Percentiles rank a stretch among this genome's conserved stretches.
Conservation (phyloP, 2,888 invertebrate genomes). For the Entomobrya multifasciata region DNA sequence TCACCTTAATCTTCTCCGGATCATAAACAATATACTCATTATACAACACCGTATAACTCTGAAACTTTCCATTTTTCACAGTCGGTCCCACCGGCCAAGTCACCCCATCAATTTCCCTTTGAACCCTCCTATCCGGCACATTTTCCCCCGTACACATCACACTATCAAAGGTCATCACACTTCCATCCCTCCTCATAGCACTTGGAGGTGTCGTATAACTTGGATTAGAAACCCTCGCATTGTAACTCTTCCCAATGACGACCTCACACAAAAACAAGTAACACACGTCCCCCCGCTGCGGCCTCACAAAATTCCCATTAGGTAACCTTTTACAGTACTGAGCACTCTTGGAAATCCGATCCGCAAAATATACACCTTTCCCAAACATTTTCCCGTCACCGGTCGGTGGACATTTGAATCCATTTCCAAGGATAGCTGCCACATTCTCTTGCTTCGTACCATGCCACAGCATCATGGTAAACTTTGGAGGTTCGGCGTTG, state of each 20-base stretch:
- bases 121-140: too few species aligned
- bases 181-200: background rate
- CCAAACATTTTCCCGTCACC: conserved; percentile 7
- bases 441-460: background rate
- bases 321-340: background rate
- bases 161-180: too few species aligned
- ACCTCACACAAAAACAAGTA: conserved; percentile 68
- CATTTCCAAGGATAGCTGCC: background rate
- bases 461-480: background rate
- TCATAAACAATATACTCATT: too few species aligned
- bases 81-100: too few species aligned
- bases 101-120: too few species aligned
- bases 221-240: background rate
- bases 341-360: conserved; percentile 11
- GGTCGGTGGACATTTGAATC: background rate
- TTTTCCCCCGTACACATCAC: too few species aligned
- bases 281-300: background rate
- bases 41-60: too few species aligned
- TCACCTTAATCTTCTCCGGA: too few species aligned
- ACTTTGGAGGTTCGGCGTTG: background rate
- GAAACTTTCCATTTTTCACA: too few species aligned
- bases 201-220: background rate
- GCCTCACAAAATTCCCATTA: too few species aligned
- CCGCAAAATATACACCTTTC: conserved; percentile 39
- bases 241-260: conserved; percentile 22